Evolutionary conservation across 2,113 vertebrate species (phyloP), one percentile per base, ranked within the genome.

Genomic region (Kryptolebias marmoratus): DNA sequence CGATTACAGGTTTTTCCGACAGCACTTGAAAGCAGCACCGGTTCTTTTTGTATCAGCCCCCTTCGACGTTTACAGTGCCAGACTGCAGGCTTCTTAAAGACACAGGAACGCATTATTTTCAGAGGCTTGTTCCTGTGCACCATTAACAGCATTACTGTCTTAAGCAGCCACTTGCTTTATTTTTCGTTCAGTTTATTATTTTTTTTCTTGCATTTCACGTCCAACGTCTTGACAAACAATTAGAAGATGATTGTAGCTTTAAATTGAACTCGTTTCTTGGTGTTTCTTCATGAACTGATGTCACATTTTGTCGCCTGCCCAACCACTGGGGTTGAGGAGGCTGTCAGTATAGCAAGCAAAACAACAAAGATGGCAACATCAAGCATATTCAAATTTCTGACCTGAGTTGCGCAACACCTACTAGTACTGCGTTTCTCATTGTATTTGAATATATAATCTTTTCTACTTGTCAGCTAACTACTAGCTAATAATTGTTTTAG

Each of bases 371-470:
- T 83, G 87, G 85, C 39, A 90, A 89, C 90, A 90, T 79, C 87
- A 88, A 87, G 90, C 87, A 82, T 91, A 92, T 93, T 96, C 95
- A 93, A 96, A 97, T 96, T 96, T 95, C 95, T 95, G 95, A 97
- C 95, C 96, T 98, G 96, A 98, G 96, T 98, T 98, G 93, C 94
- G 96, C 96, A 95, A 98, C 95, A 96, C 94, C 89, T 96, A 94
- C 87, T 89, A 95, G 95, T 97, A 96, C 95, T 96, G 96, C 96
- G 94, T 96, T 97, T 96, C 97, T 98, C 96, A 97, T 96, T 94
- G 96, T 98, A 96, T 99, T 98, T 99, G 96, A 97, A 96, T 98
- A 98, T 98, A 97, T 99, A 97, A 98, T 97, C 96, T 96, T 98
- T 99, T 98, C 95, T 98, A 97, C 96, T 98, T 95, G 97, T 98